Conservation (phyloP, 2,888 invertebrate genomes). For the Cryptocephalus primarius region DNA sequence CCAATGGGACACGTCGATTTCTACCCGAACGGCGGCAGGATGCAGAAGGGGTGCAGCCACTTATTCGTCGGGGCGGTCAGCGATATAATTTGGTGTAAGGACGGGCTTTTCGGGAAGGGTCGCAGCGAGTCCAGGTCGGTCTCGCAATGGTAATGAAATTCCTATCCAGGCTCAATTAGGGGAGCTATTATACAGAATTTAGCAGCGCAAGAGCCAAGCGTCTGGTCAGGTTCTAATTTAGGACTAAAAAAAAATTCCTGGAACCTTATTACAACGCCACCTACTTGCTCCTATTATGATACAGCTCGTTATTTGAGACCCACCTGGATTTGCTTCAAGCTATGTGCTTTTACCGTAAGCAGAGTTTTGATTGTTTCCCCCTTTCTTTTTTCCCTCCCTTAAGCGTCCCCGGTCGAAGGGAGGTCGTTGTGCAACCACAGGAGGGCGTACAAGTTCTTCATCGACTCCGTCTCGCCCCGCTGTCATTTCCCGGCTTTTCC, state of each 20-base stretch:
- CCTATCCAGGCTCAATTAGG: too few species aligned
- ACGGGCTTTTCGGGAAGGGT: not conserved
- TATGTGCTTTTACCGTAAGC: too few species aligned
- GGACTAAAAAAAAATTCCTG: too few species aligned
- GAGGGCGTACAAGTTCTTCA: slow-evolving; percentile 87
- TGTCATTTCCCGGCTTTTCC: slow-evolving; percentile 89
- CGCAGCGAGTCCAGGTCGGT: too few species aligned
- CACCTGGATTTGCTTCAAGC: too few species aligned
- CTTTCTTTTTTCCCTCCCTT: slow-evolving; percentile 8
- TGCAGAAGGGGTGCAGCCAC: slow-evolving; percentile 87
- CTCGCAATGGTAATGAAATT: not conserved
- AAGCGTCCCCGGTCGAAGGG: slow-evolving; percentile 70
- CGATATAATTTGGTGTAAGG: slow-evolving; percentile 78
- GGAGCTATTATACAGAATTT: too few species aligned
- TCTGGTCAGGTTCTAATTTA: too few species aligned
- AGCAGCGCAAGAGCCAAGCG: too few species aligned
- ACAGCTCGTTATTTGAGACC: too few species aligned
- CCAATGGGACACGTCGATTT: slow-evolving; percentile 89
- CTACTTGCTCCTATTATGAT: too few species aligned
- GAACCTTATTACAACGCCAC: too few species aligned
- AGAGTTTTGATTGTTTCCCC: not conserved
- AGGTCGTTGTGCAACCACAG: slow-evolving; percentile 87
- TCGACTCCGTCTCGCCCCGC: slow-evolving; percentile 82
- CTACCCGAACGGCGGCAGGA: slow-evolving; percentile 84
- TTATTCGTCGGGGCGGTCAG: slow-evolving; percentile 85